Percentiles rank a stretch among this genome's conserved stretches.
Conservation (phyloP, 2,797 vertebrate genomes). For the Pelochelys cantorii region DNA sequence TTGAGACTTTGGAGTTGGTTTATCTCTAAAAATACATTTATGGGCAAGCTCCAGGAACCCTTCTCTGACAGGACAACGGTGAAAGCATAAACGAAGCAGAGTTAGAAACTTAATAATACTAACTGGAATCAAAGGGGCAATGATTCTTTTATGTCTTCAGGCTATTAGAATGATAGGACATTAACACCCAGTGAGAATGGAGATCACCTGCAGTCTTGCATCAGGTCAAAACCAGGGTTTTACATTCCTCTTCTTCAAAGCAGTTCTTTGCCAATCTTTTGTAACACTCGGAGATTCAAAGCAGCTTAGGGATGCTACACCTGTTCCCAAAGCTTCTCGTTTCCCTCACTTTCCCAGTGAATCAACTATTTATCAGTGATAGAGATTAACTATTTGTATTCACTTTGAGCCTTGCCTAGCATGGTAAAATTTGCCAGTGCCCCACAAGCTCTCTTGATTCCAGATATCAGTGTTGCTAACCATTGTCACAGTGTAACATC, state of each 20-base stretch:
- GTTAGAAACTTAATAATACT: not conserved
- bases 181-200: constrained; percentile 25
- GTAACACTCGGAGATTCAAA: constrained; percentile 9
- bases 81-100: not conserved
- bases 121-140: not conserved
- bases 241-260: constrained; percentile 1
- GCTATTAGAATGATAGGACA: not conserved
- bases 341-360: not conserved
- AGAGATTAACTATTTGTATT: not conserved
- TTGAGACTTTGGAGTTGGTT: not conserved
- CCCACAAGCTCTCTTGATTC: not conserved
- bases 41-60: not conserved
- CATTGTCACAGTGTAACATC: not conserved
- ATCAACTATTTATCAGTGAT: not conserved
- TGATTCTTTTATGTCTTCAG: constrained; percentile 23
- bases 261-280: constrained; percentile 35
- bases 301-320: not conserved
- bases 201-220: not conserved
- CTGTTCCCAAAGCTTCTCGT: constrained; percentile 11
- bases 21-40: not conserved
- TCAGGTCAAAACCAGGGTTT: constrained; percentile 35
- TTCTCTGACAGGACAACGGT: not conserved
- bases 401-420: not conserved
- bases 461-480: not conserved
- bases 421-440: not conserved